Conservation (phyloP, 2,797 vertebrate species). For the Brachyalestes nurse region DNA sequence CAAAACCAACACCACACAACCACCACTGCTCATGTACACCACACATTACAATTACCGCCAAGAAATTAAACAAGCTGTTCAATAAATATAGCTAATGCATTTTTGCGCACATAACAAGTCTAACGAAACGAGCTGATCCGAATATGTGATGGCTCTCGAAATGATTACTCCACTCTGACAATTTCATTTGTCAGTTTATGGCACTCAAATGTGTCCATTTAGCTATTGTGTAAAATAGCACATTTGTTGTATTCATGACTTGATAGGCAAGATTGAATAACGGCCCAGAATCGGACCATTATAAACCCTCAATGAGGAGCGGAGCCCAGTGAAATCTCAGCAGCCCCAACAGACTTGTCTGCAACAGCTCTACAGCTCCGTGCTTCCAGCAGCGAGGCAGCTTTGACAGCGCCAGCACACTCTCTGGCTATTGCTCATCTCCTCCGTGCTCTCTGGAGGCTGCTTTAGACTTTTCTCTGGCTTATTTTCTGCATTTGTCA, state of each 20-base stretch:
- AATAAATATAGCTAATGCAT: not conserved
- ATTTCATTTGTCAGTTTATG: conserved; percentile 11
- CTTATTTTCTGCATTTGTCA: conserved; percentile 56
- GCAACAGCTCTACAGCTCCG: conserved; percentile 23
- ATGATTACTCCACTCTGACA: conserved; percentile 4
- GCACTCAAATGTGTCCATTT: not conserved
- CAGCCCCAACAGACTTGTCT: conserved; percentile 42
- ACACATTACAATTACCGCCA: not conserved
- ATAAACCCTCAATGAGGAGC: conserved; percentile 22
- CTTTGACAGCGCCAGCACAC: conserved; percentile 39
- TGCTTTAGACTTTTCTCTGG: conserved; percentile 45
- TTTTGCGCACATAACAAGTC: not conserved
- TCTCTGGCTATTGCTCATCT: conserved; percentile 47
- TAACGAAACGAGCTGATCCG: not conserved
- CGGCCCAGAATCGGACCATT: conserved; percentile 26
- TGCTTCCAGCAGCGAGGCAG: conserved; percentile 39
- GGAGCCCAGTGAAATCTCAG: conserved; percentile 4
- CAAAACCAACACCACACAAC: too few relatives aligned
- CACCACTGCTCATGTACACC: too few relatives aligned
- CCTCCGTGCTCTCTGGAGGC: conserved; percentile 44
- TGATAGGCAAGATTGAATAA: conserved; percentile 7
- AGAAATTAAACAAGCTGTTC: not conserved
- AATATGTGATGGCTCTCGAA: not conserved
- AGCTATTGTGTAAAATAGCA: conserved; percentile 13
- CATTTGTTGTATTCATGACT: conserved; percentile 12